These are phyloP conservation scores for Meles meles DNA, from an alignment of 2,113 vertebrate genomes.

Conservation along the genomic window DNA sequence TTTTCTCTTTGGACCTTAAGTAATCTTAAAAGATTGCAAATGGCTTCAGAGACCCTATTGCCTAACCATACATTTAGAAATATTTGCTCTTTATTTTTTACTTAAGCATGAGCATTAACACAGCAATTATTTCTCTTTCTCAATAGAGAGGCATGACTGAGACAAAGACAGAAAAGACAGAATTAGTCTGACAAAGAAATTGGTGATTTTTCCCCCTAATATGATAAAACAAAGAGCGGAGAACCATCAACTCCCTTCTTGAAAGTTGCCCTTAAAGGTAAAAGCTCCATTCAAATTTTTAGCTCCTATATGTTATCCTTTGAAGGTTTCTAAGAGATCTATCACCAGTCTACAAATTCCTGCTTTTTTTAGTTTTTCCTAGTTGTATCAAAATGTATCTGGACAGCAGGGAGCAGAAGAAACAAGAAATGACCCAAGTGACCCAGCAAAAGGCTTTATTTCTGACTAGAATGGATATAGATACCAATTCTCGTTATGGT, in stretches of 20 bases:
- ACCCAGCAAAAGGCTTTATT: neutral
- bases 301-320: neutral
- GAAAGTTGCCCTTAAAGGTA: neutral
- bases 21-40: neutral
- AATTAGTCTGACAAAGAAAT: neutral
- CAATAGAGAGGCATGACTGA: neutral
- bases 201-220: neutral
- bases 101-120: neutral
- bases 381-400: neutral
- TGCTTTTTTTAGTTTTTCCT: neutral
- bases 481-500: neutral
- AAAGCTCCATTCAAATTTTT: neutral
- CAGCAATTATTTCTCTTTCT: neutral
- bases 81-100: slow-evolving; percentile 24
- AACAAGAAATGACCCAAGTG: neutral
- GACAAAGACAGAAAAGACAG: neutral
- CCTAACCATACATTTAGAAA: neutral
- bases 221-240: neutral
- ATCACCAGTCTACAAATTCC: neutral
- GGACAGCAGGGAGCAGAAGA: neutral
- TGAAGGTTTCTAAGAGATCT: neutral
- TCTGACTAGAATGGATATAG: neutral
- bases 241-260: neutral
- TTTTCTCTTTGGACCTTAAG: neutral
- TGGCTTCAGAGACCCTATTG: neutral